Evolutionary conservation across 1,140 invertebrate genomes (phyloP).

Genomic region (Andrena cerasifolii): DNA sequence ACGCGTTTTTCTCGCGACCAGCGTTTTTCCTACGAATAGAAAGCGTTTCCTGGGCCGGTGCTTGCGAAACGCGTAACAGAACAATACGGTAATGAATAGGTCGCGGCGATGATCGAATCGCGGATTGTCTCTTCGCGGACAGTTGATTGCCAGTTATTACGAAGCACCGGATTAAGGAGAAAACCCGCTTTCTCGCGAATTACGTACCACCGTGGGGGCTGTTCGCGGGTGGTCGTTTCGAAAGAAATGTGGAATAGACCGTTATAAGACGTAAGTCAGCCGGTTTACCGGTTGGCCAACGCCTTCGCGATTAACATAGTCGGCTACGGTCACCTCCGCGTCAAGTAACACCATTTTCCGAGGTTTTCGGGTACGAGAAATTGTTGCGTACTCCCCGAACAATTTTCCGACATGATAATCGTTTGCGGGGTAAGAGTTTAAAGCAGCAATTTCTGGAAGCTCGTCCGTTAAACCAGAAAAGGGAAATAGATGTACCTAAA

Average conservation of each 20-base stretch:
- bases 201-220: background rate
- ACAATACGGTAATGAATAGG: slow-evolving; percentile 28
- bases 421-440: too few relatives aligned
- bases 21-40: slow-evolving; percentile 38
- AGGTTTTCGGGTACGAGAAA: background rate
- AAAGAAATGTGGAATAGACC: slow-evolving; percentile 63
- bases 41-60: slow-evolving; percentile 35
- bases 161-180: background rate
- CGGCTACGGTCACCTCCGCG: background rate
- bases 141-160: background rate
- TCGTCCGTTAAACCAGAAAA: too few relatives aligned
- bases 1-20: slow-evolving; percentile 7
- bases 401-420: too few relatives aligned
- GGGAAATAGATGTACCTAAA: too few relatives aligned
- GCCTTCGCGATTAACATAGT: slow-evolving; percentile 44
- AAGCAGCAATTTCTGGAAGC: too few relatives aligned
- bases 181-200: background rate
- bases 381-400: too few relatives aligned
- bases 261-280: slow-evolving; percentile 48
- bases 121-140: background rate
- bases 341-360: background rate
- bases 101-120: background rate
- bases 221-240: slow-evolving; percentile 3
- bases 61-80: slow-evolving; percentile 38
- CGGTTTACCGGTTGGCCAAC: slow-evolving; percentile 51